Evolutionary conservation across 2,888 invertebrate species (phyloP), one percentile per base, ranked within the genome.

Genomic region (Prosapia bicincta): DNA sequence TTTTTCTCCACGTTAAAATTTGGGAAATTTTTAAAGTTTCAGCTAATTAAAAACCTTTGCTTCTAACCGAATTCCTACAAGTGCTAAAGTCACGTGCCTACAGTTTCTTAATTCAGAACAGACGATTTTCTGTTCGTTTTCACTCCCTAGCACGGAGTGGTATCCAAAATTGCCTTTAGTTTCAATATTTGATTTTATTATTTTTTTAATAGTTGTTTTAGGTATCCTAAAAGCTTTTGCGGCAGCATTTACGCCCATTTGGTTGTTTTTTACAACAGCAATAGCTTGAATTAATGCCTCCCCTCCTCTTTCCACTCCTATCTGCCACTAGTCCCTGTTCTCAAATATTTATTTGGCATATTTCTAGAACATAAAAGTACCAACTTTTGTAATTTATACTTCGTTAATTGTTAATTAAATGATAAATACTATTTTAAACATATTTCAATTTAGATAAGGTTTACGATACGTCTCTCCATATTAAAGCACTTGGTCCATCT

Each of bases 101-200:
- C n/a, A n/a, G n/a, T n/a, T n/a, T n/a, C n/a, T n/a, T n/a, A n/a
- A n/a, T n/a, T n/a, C n/a, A n/a, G n/a, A n/a, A n/a, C n/a, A n/a
- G 20, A 71, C 71, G 10, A 71, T 25, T 54, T 71, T 71, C 15
- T n/a, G 15, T 54, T 71, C 71, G n/a, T 54, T 54, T 25, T 54
- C 65, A n/a, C 1, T 23, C 13, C 66, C 71, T 24, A 20, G n/a
- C n/a, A n/a, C 15, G 10, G 54, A 43, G 26, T 24, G 15, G 20
- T 23, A 6, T n/a, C 71, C 71, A n/a, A 9, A 65, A n/a, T 3
- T 24, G 24, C 24, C 71, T 13, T 28, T 71, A 43, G 20, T 25
- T 15, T 13, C 24, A 25, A 71, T 71, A 26, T 26, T 71, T 5
- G 20, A 23, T 13, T 43, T 25, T 23, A 38, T 43, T 28, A 54